Evolutionary conservation across 2,888 invertebrate species (phyloP).

Genomic region (Automeris io): DNA sequence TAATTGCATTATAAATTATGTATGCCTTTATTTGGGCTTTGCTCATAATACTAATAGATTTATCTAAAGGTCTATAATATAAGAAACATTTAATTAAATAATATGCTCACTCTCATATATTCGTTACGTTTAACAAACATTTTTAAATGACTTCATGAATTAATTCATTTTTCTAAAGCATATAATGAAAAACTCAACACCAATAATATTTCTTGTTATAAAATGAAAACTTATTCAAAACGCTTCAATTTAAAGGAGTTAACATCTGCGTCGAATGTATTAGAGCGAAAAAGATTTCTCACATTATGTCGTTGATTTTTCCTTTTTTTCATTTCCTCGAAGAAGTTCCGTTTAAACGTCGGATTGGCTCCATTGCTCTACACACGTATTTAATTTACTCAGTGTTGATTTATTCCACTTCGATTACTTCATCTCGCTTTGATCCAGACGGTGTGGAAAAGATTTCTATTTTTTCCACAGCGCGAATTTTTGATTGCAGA

Average conservation of each 20-base stretch:
- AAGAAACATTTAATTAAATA: no score
- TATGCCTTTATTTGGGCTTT: no score
- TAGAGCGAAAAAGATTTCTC: slow-evolving; percentile 26
- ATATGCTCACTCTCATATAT: no score
- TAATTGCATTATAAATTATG: no score
- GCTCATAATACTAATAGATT: no score
- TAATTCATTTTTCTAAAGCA: no score
- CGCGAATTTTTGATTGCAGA: slow-evolving; percentile 17
- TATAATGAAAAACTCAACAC: no score
- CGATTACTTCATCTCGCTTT: slow-evolving; percentile 52
- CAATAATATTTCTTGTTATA: background rate
- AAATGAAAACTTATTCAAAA: background rate
- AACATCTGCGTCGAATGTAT: slow-evolving; percentile 34
- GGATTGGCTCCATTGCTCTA: slow-evolving; percentile 47
- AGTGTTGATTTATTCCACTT: slow-evolving; percentile 57
- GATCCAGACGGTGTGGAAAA: slow-evolving; percentile 37
- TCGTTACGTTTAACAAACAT: no score
- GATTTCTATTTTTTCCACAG: slow-evolving; percentile 26
- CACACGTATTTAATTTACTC: slow-evolving; percentile 61
- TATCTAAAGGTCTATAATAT: no score
- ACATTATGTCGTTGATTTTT: slow-evolving; percentile 34
- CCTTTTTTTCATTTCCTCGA: slow-evolving; percentile 40
- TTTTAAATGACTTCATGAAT: no score
- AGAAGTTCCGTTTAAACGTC: slow-evolving; percentile 35
- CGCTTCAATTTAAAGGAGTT: slow-evolving; percentile 22